phyloP scores from a whole-genome alignment of 2,113 vertebrate genomes.

The Dissostichus mawsoni region DNA sequence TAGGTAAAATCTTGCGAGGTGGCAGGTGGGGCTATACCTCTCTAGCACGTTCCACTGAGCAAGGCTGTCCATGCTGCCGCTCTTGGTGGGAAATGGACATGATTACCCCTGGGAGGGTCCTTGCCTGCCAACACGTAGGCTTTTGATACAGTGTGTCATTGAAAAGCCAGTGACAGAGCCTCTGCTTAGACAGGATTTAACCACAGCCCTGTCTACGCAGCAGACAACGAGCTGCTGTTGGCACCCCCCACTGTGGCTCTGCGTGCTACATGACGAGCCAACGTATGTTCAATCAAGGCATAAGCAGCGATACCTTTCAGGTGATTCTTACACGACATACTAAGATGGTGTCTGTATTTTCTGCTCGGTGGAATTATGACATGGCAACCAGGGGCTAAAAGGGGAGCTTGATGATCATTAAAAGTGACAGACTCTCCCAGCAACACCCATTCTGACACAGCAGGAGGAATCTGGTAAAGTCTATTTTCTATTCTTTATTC shows the following conservation, averaged over 20 bases:
- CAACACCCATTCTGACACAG: conserved; percentile 21
- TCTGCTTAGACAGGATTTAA: conserved; percentile 59
- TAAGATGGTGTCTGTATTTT: conserved; percentile 12
- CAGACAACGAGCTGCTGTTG: conserved; percentile 55
- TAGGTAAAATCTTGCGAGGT: conserved; percentile 35
- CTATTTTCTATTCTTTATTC: background rate
- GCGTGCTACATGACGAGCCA: conserved; percentile 38
- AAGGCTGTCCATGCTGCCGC: conserved; percentile 50
- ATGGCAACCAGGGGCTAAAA: background rate
- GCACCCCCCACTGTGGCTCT: conserved; percentile 29
- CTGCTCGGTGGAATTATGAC: conserved; percentile 7
- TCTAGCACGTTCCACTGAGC: conserved; percentile 32
- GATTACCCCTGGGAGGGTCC: conserved; percentile 64
- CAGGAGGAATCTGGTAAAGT: conserved; percentile 17
- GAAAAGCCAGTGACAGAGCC: conserved; percentile 61
- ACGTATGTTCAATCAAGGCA: conserved; percentile 8
- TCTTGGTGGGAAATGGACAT: conserved; percentile 52
- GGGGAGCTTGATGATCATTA: conserved; percentile 45
- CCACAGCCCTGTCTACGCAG: conserved; percentile 47
- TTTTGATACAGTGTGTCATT: conserved; percentile 58
- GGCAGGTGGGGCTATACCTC: conserved; percentile 46
- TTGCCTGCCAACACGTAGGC: conserved; percentile 63
- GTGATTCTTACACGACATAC: conserved; percentile 16
- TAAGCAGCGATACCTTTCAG: conserved; percentile 27
- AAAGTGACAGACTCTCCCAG: conserved; percentile 45